phyloP scores from a whole-genome alignment of 1,140 invertebrate genomes.

The Helicoverpa armigera region DNA sequence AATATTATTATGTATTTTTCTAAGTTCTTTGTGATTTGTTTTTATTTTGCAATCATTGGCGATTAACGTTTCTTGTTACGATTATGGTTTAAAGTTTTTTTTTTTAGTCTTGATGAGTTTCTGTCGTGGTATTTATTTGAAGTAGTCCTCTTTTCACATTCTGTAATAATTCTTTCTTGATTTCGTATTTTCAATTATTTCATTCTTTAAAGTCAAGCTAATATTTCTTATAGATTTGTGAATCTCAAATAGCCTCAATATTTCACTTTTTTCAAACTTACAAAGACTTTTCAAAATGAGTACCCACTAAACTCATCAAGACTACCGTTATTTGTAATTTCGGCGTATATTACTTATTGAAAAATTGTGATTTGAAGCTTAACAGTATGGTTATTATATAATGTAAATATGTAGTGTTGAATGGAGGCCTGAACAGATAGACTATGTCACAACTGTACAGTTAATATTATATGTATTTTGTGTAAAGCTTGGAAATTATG shows the following conservation, averaged over 20 bases:
- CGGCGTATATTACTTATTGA: constrained; percentile 69
- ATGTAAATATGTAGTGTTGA: constrained; percentile 78
- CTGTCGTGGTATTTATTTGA: not conserved
- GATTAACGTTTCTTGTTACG: constrained; percentile 43
- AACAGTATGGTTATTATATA: constrained; percentile 63
- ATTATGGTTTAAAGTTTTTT: constrained; percentile 44
- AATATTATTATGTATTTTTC: constrained; percentile 42
- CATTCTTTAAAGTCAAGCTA: not conserved
- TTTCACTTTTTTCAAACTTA: not conserved
- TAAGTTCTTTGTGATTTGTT: constrained; percentile 44
- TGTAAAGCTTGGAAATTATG: constrained; percentile 79
- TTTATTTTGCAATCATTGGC: constrained; percentile 49
- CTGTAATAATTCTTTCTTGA: not conserved
- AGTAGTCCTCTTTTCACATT: not conserved
- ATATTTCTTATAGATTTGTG: too few species aligned
- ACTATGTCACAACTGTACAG: constrained; percentile 62
- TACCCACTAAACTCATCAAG: constrained; percentile 37
- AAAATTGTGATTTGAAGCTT: constrained; percentile 69
- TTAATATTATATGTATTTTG: constrained; percentile 73
- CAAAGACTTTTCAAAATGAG: not conserved
- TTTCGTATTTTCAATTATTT: not conserved
- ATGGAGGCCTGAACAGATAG: constrained; percentile 76
- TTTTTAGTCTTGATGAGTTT: constrained; percentile 39
- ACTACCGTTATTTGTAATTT: constrained; percentile 33
- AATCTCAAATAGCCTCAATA: too few species aligned